These are phyloP conservation scores for Prosopocoilus inquinatus DNA, from an alignment of 2,888 invertebrate genomes.

Conservation along the genomic window DNA sequence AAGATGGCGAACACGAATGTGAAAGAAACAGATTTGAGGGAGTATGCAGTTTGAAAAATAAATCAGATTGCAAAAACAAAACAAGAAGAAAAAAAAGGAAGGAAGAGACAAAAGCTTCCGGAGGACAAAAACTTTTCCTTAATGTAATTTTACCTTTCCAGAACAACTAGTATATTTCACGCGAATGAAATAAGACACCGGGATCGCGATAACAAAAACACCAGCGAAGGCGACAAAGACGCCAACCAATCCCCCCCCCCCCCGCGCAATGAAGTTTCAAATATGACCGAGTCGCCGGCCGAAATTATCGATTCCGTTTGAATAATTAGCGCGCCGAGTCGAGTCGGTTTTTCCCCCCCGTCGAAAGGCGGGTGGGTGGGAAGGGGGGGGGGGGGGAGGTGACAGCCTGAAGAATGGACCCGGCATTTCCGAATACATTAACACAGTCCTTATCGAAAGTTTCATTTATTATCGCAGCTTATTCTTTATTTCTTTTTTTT, in stretches of 20 bases:
- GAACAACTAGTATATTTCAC: not conserved
- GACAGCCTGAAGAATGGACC: not conserved
- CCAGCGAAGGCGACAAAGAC: too few relatives aligned
- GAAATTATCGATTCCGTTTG: not conserved
- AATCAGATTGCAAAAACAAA: too few relatives aligned
- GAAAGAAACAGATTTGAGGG: too few relatives aligned
- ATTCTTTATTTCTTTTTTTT: constrained; percentile 1
- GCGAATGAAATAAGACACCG: not conserved
- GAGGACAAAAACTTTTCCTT: not conserved
- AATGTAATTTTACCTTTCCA: not conserved
- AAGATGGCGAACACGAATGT: too few relatives aligned
- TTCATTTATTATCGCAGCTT: constrained; percentile 17
- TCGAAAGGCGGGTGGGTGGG: not conserved
- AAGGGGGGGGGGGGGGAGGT: not conserved
- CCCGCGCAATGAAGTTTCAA: not conserved
- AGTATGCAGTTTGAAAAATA: too few relatives aligned
- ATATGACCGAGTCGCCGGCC: not conserved
- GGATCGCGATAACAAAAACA: not conserved
- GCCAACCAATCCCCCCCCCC: not conserved
- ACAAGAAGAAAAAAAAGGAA: too few relatives aligned
- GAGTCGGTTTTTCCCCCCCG: not conserved
- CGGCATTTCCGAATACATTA: constrained; percentile 12
- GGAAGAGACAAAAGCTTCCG: too few relatives aligned
- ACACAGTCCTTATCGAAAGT: constrained; percentile 8
- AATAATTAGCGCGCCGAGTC: not conserved